Conservation (phyloP, 2,113 vertebrate species). For the Ancistrus triradiatus region DNA sequence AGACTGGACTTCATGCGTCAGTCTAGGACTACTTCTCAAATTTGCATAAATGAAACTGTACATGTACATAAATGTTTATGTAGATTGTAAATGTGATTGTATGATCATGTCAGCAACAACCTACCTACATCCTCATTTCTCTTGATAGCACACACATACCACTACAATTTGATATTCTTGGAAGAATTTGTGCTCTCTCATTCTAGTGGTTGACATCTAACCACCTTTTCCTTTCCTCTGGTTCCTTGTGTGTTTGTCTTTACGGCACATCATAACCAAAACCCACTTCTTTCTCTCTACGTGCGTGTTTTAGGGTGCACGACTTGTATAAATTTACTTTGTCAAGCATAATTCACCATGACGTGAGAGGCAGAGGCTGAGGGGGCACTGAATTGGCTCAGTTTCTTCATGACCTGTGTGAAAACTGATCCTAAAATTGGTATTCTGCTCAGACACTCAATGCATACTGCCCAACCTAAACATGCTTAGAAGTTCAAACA, state of each 20-base stretch:
- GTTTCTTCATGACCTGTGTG: not conserved
- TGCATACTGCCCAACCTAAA: not conserved
- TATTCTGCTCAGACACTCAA: constrained; percentile 18
- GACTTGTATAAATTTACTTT: not conserved
- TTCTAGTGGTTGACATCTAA: constrained; percentile 33
- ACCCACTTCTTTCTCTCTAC: no score
- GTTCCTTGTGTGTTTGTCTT: constrained; percentile 1
- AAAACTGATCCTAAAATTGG: not conserved
- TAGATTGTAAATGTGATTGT: no score
- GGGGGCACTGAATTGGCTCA: not conserved
- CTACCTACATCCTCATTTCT: no score
- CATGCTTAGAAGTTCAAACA: not conserved
- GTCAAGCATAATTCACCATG: constrained; percentile 6
- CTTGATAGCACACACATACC: not conserved
- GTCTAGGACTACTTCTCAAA: no score
- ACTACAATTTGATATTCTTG: no score
- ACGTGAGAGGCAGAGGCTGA: not conserved
- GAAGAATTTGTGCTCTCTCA: constrained; percentile 43
- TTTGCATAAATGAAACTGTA: no score
- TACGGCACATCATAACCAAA: constrained; percentile 14
- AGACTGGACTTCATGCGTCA: no score
- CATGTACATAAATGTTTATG: no score
- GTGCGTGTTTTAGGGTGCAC: not conserved
- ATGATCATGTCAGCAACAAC: no score
- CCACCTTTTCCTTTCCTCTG: constrained; percentile 44